Percentiles rank a stretch among this genome's conserved stretches.
phyloP scores from a whole-genome alignment of 2,797 vertebrate genomes.

The Enteromius anoplus region DNA sequence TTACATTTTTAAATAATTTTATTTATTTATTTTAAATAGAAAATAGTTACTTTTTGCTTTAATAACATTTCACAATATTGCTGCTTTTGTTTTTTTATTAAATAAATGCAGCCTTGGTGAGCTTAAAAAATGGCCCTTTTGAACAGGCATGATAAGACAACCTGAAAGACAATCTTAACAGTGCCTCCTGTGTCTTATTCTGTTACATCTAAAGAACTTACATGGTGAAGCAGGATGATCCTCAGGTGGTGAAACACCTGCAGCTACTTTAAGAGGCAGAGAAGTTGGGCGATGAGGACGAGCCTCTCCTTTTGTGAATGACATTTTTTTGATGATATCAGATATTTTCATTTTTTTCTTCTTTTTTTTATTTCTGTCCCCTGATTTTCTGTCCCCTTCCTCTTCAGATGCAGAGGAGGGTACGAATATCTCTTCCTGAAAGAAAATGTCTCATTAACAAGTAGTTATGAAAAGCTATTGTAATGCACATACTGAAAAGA shows the following conservation, averaged over 20 bases:
- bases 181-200: background rate
- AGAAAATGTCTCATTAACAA: constrained; percentile 15
- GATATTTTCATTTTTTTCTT: constrained; percentile 64
- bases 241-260: accelerated
- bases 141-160: background rate
- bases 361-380: constrained; percentile 63
- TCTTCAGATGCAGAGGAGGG: constrained; percentile 70
- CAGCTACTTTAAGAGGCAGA: background rate
- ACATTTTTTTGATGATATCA: constrained; percentile 48
- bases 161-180: background rate
- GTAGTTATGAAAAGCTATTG: background rate
- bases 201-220: constrained; percentile 56
- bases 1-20: too few species aligned
- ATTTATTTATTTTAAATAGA: background rate
- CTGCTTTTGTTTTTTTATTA: background rate
- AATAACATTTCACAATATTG: background rate
- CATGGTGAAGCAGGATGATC: constrained; percentile 60
- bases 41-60: background rate
- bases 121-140: background rate
- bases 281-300: constrained; percentile 51
- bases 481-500: background rate
- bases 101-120: background rate
- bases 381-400: constrained; percentile 64
- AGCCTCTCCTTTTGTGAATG: constrained; percentile 17
- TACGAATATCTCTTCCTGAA: constrained; percentile 55